Evolutionary conservation across 1,140 invertebrate species (phyloP), one percentile per base, ranked within the genome.

Genomic region (Drosophila cardini): DNA sequence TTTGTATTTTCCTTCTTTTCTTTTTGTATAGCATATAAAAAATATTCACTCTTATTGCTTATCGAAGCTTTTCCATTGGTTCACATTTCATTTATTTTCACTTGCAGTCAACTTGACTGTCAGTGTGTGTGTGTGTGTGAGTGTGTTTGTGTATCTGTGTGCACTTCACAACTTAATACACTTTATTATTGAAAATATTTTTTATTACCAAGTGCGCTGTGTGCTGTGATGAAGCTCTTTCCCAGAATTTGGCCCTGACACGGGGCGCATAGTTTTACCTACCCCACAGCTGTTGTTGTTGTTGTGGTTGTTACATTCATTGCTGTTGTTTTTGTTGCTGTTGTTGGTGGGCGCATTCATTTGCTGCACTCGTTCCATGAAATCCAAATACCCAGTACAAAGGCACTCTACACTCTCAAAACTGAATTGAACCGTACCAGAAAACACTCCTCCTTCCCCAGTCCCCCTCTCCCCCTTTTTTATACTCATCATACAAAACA

Each of bases 101-200:
- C 80, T 90, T 64, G 69, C 62, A 76, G 62, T 50, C 73, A 55
- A 64, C 58, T 67, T 53, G 57, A 43, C 61, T 45, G 60, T 15
- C 57, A 13, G 36, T 40, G 50, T 40, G 60, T 18, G 32, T 63
- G 34, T 58, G 16, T 67, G 57, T 53, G 26, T 48, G 53, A 30
- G 32, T 48, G 40, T 42, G 53, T 36, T 21, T 42, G 34, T 46
- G 43, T 53, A 21, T 76, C 48, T 80, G 75, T 86, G 76, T 72
- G 69, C 70, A 89, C 84, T 89, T 89, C 84, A 89, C 84, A 89
- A 90, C 84, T 89, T 89, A 89, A 89, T 89, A 89, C 84, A 89
- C 85, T 89, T 89, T 90, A 89, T 89, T 89, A 89, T 89, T 89
- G 80, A 89, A 90, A 89, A 89, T 89, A 90, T 89, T 89, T 89